Base-by-base conservation (phyloP, 2,797 vertebrate species). In the Huso huso region DNA sequence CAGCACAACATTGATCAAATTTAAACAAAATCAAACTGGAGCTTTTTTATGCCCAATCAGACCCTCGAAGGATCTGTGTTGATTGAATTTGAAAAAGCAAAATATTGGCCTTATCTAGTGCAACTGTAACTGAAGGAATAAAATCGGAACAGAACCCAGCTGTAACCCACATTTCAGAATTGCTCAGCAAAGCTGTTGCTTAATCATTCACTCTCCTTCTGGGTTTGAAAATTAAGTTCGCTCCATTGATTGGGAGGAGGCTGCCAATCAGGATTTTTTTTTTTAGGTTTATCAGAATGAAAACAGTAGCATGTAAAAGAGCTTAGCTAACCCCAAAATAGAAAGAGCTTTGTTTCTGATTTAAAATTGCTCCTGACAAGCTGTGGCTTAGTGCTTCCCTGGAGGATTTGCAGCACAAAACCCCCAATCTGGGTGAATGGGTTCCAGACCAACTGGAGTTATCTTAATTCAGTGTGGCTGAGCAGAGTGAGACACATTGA, bases 381-480 rank as follows among this genome's bases (percentile, higher is more conserved):
- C 75, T 50, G 71, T 79, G 83, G 86, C 86, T 88, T 86, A 88
- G 84, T 83, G 82, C 71, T 81, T 87, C 83, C 84, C 84, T 77
- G 74, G 82, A 84, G 87, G 82, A 87, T 86, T 84, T 86, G 84
- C 82, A 80, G 80, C 84, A 80, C 83, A 82, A 79, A 81, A 53
- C 80, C 74, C 37, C 82, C 83, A 85, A 85, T 82, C 83, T 81
- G 81, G 78, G 68, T 72, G 74, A 84, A 68, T 81, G 81, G 80
- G 84, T 81, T 79, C 74, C 74, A 74, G 74, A 84, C 76, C 82
- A 82, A 73, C 81, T 70, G 76, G 73, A 78, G 82, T 83, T 75
- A 63, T 85, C 82, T 81, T 84, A 79, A 82, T 82, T 84, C 79
- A 80, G 79, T 83, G 51, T 57, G 48, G 65, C 55, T 58, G 62